phyloP scores from a whole-genome alignment of 2,888 invertebrate species.

The Amiota communis region DNA sequence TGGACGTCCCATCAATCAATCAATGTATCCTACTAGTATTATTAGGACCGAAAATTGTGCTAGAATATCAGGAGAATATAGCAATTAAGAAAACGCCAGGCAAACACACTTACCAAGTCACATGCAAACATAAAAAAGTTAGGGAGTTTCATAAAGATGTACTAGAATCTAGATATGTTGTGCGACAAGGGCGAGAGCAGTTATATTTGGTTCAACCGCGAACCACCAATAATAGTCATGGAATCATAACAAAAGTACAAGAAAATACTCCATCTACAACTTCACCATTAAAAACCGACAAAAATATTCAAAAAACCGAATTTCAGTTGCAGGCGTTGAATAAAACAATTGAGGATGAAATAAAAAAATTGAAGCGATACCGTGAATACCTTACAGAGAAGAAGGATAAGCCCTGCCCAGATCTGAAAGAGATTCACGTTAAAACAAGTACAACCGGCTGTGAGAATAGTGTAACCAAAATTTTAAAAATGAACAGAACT shows the following conservation, averaged over 20 bases:
- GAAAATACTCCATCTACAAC: no score
- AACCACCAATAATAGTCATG: no score
- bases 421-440: no score
- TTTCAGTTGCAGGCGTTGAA: constrained; percentile 14
- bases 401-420: no score
- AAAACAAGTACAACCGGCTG: not conserved
- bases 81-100: not conserved
- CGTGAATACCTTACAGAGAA: not conserved
- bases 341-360: constrained; percentile 13
- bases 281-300: not conserved
- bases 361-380: not conserved
- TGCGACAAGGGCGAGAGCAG: not conserved
- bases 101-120: not conserved
- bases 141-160: not conserved
- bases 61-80: not conserved
- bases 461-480: not conserved
- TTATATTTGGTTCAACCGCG: not conserved
- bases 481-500: not conserved
- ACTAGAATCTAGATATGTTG: not conserved
- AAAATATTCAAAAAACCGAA: no score
- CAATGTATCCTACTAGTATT: not conserved
- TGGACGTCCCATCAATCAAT: not conserved
- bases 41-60: not conserved
- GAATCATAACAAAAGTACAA: no score
- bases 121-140: not conserved